Evolutionary conservation across 2,113 vertebrate genomes (phyloP).

Genomic region (Lynx canadensis): DNA sequence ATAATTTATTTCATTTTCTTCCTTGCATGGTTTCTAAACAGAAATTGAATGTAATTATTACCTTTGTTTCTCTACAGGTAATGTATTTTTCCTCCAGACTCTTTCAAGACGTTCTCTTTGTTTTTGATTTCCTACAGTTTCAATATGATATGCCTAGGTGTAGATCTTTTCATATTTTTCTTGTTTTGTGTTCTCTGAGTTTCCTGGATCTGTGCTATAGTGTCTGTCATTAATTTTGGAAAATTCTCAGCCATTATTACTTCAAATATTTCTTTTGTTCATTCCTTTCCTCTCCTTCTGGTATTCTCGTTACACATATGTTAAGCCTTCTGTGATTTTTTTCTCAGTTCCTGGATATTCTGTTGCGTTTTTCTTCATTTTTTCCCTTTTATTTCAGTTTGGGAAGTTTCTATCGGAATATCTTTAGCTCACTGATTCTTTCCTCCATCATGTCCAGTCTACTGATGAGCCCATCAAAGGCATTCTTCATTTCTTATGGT

Average conservation of each 20-base stretch:
- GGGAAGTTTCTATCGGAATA: background rate
- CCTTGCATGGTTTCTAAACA: background rate
- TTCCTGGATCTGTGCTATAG: too few species aligned
- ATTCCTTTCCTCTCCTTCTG: background rate
- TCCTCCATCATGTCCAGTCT: background rate
- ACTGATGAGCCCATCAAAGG: background rate
- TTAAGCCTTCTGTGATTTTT: background rate
- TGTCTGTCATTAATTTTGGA: too few species aligned
- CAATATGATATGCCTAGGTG: too few species aligned
- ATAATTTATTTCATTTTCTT: background rate
- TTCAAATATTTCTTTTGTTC: background rate
- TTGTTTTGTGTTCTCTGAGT: too few species aligned
- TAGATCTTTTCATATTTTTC: too few species aligned
- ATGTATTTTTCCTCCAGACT: background rate
- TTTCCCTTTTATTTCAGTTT: background rate
- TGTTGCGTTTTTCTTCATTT: background rate
- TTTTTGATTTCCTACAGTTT: too few species aligned
- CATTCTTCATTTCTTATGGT: background rate
- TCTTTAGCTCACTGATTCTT: background rate
- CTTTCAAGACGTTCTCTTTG: background rate
- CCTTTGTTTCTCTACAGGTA: background rate
- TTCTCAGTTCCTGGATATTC: background rate
- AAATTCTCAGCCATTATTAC: too few species aligned
- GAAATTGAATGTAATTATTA: background rate
- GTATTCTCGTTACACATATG: background rate